Base-by-base conservation (phyloP, 1,140 invertebrate species). In the Calephelis virginiensis region DNA sequence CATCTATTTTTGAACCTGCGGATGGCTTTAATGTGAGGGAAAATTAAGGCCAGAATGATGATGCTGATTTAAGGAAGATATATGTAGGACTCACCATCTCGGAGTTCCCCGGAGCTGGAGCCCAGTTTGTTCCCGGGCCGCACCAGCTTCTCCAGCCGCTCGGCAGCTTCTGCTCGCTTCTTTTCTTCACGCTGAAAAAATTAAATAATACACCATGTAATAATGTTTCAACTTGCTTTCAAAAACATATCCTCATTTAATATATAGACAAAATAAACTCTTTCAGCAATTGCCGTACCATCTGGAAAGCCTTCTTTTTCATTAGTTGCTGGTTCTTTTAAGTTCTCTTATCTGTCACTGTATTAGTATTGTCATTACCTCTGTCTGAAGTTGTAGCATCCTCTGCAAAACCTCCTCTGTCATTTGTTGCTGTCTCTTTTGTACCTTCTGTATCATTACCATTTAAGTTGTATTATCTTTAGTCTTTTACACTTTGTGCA, bases 281-380 rank as follows among this genome's bases (percentile, higher is more conserved):
- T 59, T 59, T 13, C 11, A 28, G 28, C 10, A 5, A 8, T 60
- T 38, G 11, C 9, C 7, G 28, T 0, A 81, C 82, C 6, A 74
- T 63, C 67, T 47, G 64, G 2, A 85, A 84, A 0, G 77, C 82
- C 2, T 75, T 73, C 46, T 78, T 66, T 28, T 85, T 66, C 13
- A 60, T 8, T 9, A 59, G 60, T 47, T 86, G 83, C 59, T 87
- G 86, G 2, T 2, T 28, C 1, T 28, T 28, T 28, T 28, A 28
- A 28, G 28, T 28, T 4, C 28, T 28, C 28, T 28, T 28, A 28
- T 49, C 50, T 50, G 64, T 85, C 82, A 4, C 0, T 85, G 68
- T 0, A 82, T 82, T 6, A 75, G 75, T 66, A 83, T 78, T 9
- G 86, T 68, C 6, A 80, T 8, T 61, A 87, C 85, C 80, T 86